Evolutionary conservation across 2,113 vertebrate species (phyloP).

Genomic region (Rhombomys opimus): DNA sequence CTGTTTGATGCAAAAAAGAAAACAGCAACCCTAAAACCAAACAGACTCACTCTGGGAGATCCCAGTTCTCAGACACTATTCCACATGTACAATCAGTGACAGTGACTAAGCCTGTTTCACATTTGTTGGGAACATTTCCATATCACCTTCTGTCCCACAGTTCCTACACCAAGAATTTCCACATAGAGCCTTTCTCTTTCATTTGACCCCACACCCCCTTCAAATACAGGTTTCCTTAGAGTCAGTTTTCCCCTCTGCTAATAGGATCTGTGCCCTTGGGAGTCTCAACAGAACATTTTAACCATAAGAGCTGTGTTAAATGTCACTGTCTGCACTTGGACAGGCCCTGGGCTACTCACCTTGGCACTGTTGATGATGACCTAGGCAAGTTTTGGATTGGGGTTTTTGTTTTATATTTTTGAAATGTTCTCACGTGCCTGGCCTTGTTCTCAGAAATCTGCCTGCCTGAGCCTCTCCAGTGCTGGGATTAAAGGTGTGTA

Average conservation of each 20-base stretch:
- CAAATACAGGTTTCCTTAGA: neutral
- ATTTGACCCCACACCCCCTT: neutral
- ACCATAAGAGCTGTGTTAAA: too few species aligned
- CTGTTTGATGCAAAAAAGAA: slow-evolving; percentile 77
- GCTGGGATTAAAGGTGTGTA: neutral
- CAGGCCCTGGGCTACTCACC: neutral
- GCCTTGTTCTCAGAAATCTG: neutral
- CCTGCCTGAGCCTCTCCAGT: neutral
- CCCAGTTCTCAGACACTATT: slow-evolving; percentile 30
- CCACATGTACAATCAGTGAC: slow-evolving; percentile 73
- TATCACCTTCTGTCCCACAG: slow-evolving; percentile 37
- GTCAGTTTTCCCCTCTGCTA: slow-evolving; percentile 18
- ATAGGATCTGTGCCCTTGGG: neutral
- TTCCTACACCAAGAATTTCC: slow-evolving; percentile 39
- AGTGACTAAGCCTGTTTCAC: slow-evolving; percentile 67
- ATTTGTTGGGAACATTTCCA: slow-evolving; percentile 64
- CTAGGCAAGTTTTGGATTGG: slow-evolving; percentile 11
- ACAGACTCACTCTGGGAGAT: slow-evolving; percentile 52
- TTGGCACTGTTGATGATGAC: neutral
- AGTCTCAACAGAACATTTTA: neutral
- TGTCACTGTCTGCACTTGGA: neutral
- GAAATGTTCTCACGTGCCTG: neutral
- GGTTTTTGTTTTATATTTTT: neutral
- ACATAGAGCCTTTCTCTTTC: slow-evolving; percentile 10
- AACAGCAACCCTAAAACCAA: slow-evolving; percentile 17